Percentiles rank a stretch among this genome's conserved stretches.
Evolutionary conservation across 1,140 invertebrate genomes (phyloP).

Genomic region (Pemphigus obesinymphae): DNA sequence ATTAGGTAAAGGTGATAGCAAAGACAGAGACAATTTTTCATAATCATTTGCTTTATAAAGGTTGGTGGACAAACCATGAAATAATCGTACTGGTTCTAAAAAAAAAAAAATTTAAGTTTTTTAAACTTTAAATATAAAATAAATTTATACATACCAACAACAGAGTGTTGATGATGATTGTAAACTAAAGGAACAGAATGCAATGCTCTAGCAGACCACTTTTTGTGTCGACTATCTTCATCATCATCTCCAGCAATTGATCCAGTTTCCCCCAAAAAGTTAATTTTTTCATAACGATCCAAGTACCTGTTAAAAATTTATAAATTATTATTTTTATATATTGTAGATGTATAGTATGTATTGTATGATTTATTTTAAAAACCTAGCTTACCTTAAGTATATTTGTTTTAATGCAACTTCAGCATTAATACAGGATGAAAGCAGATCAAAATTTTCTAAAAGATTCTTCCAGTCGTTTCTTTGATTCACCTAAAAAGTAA

Average conservation of each 20-base stretch:
- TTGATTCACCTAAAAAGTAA: conserved; percentile 68
- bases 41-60: conserved; percentile 76
- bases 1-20: conserved; percentile 92
- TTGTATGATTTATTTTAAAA: neutral
- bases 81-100: conserved; percentile 62
- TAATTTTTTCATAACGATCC: conserved; percentile 78
- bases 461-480: conserved; percentile 80
- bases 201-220: conserved; percentile 62
- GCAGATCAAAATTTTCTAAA: conserved; percentile 69
- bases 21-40: conserved; percentile 79
- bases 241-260: conserved; percentile 70
- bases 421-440: conserved; percentile 77
- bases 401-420: conserved; percentile 81
- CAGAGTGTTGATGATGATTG: conserved; percentile 76
- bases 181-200: conserved; percentile 73
- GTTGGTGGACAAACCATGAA: conserved; percentile 64
- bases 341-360: no score
- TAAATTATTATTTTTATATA: neutral
- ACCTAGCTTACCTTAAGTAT: conserved; percentile 63
- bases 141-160: conserved; percentile 59
- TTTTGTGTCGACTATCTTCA: conserved; percentile 66
- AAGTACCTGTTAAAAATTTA: conserved; percentile 62
- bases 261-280: conserved; percentile 74
- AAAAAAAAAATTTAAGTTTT: conserved; percentile 43
- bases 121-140: neutral